A percentile compares a stretch with the other conserved stretches of the same genome.
phyloP scores from a whole-genome alignment of 1,140 invertebrate species.

The Matsumurasca onukii region DNA sequence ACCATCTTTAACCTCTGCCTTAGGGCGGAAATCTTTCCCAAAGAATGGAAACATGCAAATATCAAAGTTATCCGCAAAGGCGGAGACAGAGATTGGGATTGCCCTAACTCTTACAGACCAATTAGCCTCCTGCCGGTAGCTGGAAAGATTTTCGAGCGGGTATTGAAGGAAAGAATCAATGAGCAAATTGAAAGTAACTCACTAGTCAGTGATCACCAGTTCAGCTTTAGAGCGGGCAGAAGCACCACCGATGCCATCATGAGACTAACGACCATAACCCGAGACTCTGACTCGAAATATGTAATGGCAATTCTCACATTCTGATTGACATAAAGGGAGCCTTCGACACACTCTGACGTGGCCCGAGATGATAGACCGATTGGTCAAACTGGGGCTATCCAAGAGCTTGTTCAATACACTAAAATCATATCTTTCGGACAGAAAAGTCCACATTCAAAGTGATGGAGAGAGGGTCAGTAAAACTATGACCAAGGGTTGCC shows the following conservation, averaged over 20 bases:
- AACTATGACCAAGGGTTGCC: not conserved
- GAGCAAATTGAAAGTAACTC: too few species aligned
- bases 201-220: not conserved
- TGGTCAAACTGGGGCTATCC: not conserved
- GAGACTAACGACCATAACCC: not conserved
- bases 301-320: not conserved
- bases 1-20: not conserved
- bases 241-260: not conserved
- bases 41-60: not conserved
- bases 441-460: not conserved
- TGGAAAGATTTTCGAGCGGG: not conserved
- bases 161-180: not conserved
- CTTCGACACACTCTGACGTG: too few species aligned
- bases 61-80: not conserved
- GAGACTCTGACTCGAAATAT: too few species aligned
- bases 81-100: not conserved
- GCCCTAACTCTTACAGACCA: not conserved
- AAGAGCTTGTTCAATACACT: not conserved
- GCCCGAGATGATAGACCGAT: not conserved
- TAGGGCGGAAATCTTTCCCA: not conserved
- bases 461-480: not conserved
- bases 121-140: too few species aligned
- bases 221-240: not conserved
- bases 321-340: too few species aligned
- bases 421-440: not conserved